Conservation (phyloP, 1,140 invertebrate genomes). For the Aricia agestis region DNA sequence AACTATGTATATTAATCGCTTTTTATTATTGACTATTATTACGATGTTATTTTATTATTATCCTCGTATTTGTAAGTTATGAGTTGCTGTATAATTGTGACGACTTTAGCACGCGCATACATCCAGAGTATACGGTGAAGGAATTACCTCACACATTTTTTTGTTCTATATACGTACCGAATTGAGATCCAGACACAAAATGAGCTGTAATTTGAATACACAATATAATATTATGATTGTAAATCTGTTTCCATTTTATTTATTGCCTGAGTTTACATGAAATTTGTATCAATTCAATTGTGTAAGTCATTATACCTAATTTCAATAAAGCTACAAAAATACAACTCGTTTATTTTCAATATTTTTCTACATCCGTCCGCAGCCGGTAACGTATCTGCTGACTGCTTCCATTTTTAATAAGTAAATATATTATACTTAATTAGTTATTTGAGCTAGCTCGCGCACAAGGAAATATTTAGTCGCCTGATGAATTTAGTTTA, state of each 20-base stretch:
- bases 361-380: not conserved
- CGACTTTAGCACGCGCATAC: not conserved
- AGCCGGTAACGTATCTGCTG: too few relatives aligned
- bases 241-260: not conserved
- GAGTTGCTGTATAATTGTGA: not conserved
- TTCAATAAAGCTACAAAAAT: conserved; percentile 3
- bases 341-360: not conserved
- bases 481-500: not conserved
- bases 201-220: too few relatives aligned
- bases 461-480: too few relatives aligned
- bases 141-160: too few relatives aligned
- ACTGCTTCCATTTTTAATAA: too few relatives aligned
- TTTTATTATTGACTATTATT: conserved; percentile 19
- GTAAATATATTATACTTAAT: too few relatives aligned
- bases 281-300: not conserved
- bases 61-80: not conserved
- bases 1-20: conserved; percentile 15
- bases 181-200: too few relatives aligned
- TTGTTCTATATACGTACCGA: too few relatives aligned
- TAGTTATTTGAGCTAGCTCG: too few relatives aligned
- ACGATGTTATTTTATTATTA: not conserved
- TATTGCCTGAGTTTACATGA: not conserved
- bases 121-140: too few relatives aligned
- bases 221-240: not conserved
- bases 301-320: conserved; percentile 5